Conservation (phyloP, 2,888 invertebrate genomes). For the Oxycera nigricornis region DNA sequence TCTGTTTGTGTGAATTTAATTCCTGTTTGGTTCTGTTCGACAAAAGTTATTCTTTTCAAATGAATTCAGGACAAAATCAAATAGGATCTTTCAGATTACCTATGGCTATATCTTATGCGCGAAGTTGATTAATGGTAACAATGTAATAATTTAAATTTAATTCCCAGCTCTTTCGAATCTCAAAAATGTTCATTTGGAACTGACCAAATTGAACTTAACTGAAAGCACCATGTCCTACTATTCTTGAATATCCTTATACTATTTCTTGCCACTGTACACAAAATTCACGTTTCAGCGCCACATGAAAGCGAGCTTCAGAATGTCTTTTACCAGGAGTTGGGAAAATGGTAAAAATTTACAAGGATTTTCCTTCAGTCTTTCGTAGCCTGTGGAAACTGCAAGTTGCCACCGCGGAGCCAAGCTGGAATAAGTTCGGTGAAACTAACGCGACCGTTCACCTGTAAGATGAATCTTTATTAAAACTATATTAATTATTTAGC, state of each 20-base stretch:
- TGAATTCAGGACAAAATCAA: too few species aligned
- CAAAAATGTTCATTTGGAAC: too few species aligned
- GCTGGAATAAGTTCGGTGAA: background rate
- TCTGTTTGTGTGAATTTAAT: too few species aligned
- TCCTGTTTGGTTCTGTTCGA: too few species aligned
- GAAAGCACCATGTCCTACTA: too few species aligned
- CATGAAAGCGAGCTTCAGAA: background rate
- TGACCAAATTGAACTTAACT: too few species aligned
- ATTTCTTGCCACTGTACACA: background rate
- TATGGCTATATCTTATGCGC: too few species aligned
- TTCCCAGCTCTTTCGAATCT: too few species aligned
- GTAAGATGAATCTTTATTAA: background rate
- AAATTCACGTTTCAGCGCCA: slow-evolving; percentile 26
- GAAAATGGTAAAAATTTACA: background rate
- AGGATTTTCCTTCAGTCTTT: slow-evolving; percentile 20
- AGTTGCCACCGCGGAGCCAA: slow-evolving; percentile 16
- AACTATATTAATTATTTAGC: slow-evolving; percentile 14
- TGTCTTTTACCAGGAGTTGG: background rate
- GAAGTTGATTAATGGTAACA: too few species aligned
- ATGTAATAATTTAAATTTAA: too few species aligned
- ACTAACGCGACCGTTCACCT: slow-evolving; percentile 8
- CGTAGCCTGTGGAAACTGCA: slow-evolving; percentile 7
- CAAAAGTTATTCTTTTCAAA: too few species aligned
- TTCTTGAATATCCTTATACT: slow-evolving; percentile 8
- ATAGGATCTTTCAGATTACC: too few species aligned